Conservation (phyloP, 2,113 vertebrate species). For the Callospermophilus lateralis region DNA sequence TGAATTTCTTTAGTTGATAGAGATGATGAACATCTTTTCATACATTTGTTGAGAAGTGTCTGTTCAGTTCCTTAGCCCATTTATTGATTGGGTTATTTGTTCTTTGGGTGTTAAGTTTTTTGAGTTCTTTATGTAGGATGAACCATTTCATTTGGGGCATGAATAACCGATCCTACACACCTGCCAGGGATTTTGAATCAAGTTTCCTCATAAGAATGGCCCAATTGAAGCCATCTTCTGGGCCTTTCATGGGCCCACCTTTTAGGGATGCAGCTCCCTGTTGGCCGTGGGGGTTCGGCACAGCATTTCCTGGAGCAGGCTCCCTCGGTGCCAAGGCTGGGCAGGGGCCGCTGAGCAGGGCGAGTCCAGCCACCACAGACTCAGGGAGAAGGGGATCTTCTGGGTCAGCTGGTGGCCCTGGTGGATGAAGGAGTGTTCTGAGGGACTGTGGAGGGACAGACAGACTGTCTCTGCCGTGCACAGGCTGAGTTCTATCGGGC, state of each 20-base stretch:
- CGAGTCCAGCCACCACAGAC: background rate
- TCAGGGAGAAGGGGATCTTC: background rate
- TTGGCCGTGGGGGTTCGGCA: accelerated
- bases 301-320: background rate
- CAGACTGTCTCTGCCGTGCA: no score
- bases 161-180: conserved; percentile 49
- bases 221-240: background rate
- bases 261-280: background rate
- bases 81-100: no score
- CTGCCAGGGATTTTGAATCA: background rate
- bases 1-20: no score
- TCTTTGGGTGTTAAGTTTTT: no score
- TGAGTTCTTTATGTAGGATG: no score
- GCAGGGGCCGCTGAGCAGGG: background rate
- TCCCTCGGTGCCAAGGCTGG: background rate
- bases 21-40: no score
- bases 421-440: background rate
- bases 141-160: background rate
- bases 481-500: background rate
- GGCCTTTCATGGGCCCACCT: background rate
- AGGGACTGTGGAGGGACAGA: background rate
- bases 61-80: no score
- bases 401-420: background rate
- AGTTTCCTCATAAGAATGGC: background rate
- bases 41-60: no score